A percentile compares a stretch with the other conserved stretches of the same genome.
These are phyloP conservation scores for Microcebus jonahi DNA, from an alignment of 2,113 vertebrate genomes.

Conservation along the genomic window DNA sequence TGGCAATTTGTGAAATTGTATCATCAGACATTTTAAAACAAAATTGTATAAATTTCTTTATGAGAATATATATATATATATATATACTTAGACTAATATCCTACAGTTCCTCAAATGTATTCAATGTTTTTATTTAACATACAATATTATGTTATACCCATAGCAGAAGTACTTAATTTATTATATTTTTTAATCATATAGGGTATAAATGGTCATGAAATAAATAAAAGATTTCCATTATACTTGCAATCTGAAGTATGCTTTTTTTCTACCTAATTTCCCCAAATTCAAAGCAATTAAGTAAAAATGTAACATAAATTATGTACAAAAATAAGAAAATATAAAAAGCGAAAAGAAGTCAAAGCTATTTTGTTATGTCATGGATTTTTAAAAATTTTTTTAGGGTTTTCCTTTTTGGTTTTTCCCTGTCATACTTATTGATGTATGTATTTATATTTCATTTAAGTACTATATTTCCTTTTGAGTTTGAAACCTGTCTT, in stretches of 20 bases:
- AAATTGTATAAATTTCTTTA: background rate
- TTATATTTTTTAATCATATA: constrained; percentile 13
- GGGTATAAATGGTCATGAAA: background rate
- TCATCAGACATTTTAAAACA: background rate
- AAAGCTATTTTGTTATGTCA: background rate
- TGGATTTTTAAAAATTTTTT: background rate
- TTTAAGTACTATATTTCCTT: background rate
- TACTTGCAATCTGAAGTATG: background rate
- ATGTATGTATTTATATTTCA: background rate
- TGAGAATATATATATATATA: background rate
- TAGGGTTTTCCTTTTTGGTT: background rate
- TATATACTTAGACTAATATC: background rate
- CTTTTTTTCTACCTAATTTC: background rate
- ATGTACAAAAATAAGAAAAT: background rate
- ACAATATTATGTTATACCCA: background rate
- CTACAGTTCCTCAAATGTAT: background rate
- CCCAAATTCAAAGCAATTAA: background rate
- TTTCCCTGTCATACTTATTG: background rate
- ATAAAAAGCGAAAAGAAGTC: background rate
- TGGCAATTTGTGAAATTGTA: background rate
- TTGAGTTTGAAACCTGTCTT: background rate
- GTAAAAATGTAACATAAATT: background rate
- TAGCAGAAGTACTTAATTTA: background rate
- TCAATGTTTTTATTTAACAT: background rate
- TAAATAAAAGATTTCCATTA: background rate